phyloP scores from a whole-genome alignment of 2,113 vertebrate genomes.

The Atlantisia rogersi region DNA sequence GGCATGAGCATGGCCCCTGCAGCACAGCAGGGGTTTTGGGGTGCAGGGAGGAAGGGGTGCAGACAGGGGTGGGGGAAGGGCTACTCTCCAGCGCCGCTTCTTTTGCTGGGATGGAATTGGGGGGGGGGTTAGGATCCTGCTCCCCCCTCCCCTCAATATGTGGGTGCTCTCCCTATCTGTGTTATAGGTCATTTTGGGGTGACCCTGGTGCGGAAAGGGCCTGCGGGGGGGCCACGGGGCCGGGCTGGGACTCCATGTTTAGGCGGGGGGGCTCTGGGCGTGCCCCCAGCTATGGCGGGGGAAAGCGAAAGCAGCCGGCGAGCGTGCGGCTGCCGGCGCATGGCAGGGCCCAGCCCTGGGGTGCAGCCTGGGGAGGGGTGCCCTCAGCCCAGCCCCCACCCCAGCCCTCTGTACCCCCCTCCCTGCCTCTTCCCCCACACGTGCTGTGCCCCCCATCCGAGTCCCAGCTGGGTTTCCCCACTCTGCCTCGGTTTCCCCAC shows the following conservation, averaged over 20 bases:
- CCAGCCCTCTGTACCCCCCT: not conserved
- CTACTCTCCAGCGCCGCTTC: not conserved
- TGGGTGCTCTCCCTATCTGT: not conserved
- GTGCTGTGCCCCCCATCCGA: too few species aligned
- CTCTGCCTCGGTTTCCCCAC: not conserved
- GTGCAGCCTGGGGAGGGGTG: not conserved
- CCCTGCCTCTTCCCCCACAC: not conserved
- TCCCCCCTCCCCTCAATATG: too few species aligned
- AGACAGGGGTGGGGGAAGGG: not conserved
- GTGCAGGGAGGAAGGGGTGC: not conserved
- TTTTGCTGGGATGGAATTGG: not conserved
- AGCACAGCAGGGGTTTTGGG: not conserved
- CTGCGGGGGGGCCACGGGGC: not conserved
- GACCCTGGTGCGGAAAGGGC: not conserved
- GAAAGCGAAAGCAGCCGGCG: slow-evolving; percentile 6
- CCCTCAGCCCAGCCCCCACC: not conserved
- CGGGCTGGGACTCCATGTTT: not conserved
- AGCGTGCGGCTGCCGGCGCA: slow-evolving; percentile 65
- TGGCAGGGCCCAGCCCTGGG: not conserved
- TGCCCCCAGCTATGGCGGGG: not conserved
- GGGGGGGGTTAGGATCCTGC: not conserved
- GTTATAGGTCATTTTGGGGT: not conserved
- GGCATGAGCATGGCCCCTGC: fast-evolving
- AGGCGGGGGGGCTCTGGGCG: not conserved
- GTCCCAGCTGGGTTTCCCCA: fast-evolving